Percentiles rank a stretch among this genome's conserved stretches.
Conservation (phyloP, 2,113 vertebrate genomes). For the Mesitornis unicolor region DNA sequence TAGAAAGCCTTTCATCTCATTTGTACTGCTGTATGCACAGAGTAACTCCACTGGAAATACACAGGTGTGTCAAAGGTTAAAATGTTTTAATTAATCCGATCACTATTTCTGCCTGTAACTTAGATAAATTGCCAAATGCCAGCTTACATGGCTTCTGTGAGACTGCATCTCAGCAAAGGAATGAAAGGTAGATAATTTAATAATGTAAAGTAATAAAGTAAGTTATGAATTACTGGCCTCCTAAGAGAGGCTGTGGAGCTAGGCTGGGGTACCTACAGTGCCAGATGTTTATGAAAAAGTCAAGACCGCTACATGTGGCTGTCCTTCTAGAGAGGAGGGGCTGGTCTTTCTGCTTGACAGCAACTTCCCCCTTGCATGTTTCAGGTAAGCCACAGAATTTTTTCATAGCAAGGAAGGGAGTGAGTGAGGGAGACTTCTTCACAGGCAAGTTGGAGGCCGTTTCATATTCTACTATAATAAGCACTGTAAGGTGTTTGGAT, state of each 20-base stretch:
- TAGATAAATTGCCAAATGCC: neutral
- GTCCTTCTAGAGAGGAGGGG: neutral
- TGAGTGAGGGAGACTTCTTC: neutral
- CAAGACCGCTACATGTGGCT: neutral
- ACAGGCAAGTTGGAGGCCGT: neutral
- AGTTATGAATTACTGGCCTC: neutral
- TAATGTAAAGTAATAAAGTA: too few species aligned
- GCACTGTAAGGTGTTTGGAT: neutral
- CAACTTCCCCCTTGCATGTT: neutral
- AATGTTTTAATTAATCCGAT: neutral
- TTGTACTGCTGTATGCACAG: neutral
- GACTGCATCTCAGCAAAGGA: neutral
- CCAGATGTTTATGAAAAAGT: neutral
- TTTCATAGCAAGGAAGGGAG: neutral
- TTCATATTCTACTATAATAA: neutral
- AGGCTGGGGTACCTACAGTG: neutral
- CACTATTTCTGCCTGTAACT: neutral
- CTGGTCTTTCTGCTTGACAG: neutral
- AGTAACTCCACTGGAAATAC: neutral
- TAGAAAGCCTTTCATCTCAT: neutral
- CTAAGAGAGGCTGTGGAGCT: neutral
- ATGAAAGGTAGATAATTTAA: neutral
- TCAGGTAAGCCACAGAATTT: neutral
- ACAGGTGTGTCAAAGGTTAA: neutral
- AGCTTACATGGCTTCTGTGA: neutral